Percentiles rank a stretch among this genome's conserved stretches.
phyloP scores from a whole-genome alignment of 2,888 invertebrate genomes.

The Urechis unicinctus region DNA sequence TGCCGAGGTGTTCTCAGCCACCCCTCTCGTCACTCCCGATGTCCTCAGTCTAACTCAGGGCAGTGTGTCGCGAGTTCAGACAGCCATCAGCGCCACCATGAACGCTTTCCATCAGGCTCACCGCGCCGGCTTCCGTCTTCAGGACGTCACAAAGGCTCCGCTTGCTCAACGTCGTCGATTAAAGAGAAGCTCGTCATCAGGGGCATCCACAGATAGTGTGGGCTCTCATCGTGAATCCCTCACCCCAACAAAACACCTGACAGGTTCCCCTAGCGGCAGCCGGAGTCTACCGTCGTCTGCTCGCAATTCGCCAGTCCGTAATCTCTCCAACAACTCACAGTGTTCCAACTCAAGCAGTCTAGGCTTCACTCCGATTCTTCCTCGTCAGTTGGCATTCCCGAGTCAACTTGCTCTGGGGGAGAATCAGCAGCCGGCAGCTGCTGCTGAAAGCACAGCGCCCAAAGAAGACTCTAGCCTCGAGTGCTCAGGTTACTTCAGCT shows the following conservation, averaged over 20 bases:
- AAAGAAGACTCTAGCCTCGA: not conserved
- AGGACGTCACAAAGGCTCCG: slow-evolving; percentile 67
- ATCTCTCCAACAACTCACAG: slow-evolving; percentile 8
- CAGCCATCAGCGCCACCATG: slow-evolving; percentile 60
- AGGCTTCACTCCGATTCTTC: slow-evolving; percentile 11
- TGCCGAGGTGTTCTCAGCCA: slow-evolving; percentile 30
- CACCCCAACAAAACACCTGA: slow-evolving; percentile 6
- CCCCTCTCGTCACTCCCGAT: slow-evolving; percentile 61
- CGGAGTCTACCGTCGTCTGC: too few relatives aligned
- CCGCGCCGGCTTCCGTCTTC: slow-evolving; percentile 66
- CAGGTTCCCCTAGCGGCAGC: not conserved
- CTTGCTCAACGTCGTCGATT: slow-evolving; percentile 64
- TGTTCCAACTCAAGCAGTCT: not conserved
- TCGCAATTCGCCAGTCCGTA: slow-evolving; percentile 2
- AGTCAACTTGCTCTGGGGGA: not conserved
- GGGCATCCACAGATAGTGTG: slow-evolving; percentile 32
- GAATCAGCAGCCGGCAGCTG: not conserved
- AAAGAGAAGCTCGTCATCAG: slow-evolving; percentile 51
- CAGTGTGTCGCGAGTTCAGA: slow-evolving; percentile 51
- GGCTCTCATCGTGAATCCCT: not conserved
- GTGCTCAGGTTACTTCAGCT: slow-evolving; percentile 7
- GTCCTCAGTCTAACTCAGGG: slow-evolving; percentile 53
- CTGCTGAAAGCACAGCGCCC: too few relatives aligned
- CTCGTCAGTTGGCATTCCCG: not conserved
- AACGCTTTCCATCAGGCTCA: slow-evolving; percentile 66